Evolutionary conservation across 2,113 vertebrate species (phyloP).

Genomic region (Melanocharis versteri): DNA sequence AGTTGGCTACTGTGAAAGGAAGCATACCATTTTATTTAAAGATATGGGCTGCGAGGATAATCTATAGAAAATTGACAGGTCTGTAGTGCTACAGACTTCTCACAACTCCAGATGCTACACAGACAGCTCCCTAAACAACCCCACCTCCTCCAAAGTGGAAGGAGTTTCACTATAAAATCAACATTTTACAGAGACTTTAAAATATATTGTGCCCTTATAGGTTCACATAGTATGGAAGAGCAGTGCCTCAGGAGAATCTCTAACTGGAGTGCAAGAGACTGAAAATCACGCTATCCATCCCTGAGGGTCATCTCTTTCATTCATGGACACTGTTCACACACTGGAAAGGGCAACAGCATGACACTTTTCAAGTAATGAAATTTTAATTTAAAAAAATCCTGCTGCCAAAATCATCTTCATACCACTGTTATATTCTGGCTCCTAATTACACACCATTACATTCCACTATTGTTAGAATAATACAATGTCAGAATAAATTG

Average conservation of each 20-base stretch:
- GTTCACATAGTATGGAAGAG: background rate
- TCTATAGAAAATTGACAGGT: background rate
- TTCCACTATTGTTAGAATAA: slow-evolving; percentile 1
- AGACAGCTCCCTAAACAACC: background rate
- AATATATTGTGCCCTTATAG: background rate
- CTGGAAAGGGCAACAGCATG: background rate
- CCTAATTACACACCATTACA: background rate
- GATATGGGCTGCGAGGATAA: background rate
- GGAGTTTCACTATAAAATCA: background rate
- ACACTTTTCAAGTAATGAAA: background rate
- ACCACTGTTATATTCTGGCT: background rate
- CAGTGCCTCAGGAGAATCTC: background rate
- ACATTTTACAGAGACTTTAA: background rate
- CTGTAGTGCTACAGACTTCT: background rate
- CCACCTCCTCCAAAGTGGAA: background rate
- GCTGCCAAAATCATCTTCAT: background rate
- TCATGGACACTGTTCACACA: background rate
- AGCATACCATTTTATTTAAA: background rate
- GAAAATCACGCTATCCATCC: background rate
- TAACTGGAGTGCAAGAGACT: fast-evolving
- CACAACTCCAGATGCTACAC: background rate
- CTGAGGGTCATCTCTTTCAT: background rate
- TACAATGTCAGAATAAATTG: background rate
- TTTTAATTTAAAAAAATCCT: background rate
- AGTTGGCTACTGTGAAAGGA: background rate